These are phyloP conservation scores for Rana temporaria DNA, from an alignment of 2,113 vertebrate species.

Conservation along the genomic window DNA sequence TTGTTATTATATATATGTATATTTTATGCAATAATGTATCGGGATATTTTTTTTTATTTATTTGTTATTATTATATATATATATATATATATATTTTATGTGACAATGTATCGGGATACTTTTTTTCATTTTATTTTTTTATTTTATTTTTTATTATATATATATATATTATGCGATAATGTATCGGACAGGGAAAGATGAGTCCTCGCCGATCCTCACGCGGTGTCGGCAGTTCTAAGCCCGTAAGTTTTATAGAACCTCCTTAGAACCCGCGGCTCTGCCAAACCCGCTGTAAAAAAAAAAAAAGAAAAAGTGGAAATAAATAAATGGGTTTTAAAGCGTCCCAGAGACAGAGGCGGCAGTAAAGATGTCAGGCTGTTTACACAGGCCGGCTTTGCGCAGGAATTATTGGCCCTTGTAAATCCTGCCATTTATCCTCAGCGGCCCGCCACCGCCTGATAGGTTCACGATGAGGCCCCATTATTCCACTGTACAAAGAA, in stretches of 20 bases:
- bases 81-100: too few species aligned
- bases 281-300: conserved; percentile 15
- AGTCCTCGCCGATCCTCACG: too few species aligned
- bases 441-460: conserved; percentile 11
- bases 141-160: too few species aligned
- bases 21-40: too few species aligned
- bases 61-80: too few species aligned
- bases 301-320: not conserved
- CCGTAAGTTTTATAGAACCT: conserved; percentile 38
- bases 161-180: too few species aligned
- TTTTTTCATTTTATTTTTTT: too few species aligned
- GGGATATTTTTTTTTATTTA: too few species aligned
- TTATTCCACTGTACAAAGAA: conserved; percentile 8
- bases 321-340: conserved; percentile 53
- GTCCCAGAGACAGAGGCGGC: conserved; percentile 45
- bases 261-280: conserved; percentile 36
- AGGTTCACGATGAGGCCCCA: conserved; percentile 13
- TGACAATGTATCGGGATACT: too few species aligned
- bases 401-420: conserved; percentile 50
- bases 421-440: conserved; percentile 47
- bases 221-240: conserved; percentile 27
- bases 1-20: too few species aligned
- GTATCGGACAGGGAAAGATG: too few species aligned
- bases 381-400: conserved; percentile 44
- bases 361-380: conserved; percentile 54